Conservation (phyloP, 2,888 invertebrate genomes). For the Eupithecia pulchellata region DNA sequence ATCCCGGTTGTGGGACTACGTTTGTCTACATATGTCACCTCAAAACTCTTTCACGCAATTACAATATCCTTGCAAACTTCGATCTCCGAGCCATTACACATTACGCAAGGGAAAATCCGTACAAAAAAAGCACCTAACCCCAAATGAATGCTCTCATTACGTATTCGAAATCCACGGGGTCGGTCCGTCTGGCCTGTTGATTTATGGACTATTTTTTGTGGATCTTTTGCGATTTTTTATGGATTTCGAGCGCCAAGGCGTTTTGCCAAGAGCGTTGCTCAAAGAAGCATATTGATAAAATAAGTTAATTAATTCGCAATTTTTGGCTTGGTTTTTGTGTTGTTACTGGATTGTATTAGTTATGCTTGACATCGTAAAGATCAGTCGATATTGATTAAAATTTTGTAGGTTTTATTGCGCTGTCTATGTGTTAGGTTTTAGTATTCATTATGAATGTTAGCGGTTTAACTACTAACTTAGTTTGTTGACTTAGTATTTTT, state of each 20-base stretch:
- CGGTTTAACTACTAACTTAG: no score
- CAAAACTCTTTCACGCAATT: background rate
- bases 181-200: constrained; percentile 76
- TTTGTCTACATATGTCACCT: background rate
- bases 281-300: constrained; percentile 78
- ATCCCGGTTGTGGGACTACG: no score
- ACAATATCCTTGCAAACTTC: constrained; percentile 14
- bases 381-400: background rate
- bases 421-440: no score
- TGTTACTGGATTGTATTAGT: background rate
- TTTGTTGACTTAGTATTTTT: no score
- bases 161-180: constrained; percentile 68
- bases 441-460: no score
- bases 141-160: constrained; percentile 74
- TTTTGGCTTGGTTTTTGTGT: constrained; percentile 49
- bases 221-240: constrained; percentile 61
- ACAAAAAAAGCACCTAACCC: constrained; percentile 65
- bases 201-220: constrained; percentile 67
- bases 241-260: constrained; percentile 59
- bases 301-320: constrained; percentile 60
- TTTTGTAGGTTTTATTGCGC: background rate
- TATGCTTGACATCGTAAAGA: background rate
- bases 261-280: constrained; percentile 70
- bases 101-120: constrained; percentile 54
- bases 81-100: constrained; percentile 46